Conservation (phyloP, 1,140 invertebrate genomes). For the Pomacea maculata region DNA sequence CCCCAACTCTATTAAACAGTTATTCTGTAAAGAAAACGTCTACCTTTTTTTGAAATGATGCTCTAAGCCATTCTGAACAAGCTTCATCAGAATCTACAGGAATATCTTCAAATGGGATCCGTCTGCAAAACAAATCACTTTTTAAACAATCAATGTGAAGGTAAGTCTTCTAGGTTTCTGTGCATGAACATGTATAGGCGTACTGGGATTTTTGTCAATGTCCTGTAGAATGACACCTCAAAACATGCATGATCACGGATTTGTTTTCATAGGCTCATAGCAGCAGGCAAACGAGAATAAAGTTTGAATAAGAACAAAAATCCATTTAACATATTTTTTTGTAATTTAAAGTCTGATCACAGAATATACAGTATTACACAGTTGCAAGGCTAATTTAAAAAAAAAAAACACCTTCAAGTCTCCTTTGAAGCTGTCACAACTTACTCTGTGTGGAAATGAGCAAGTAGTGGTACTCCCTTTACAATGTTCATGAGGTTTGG, state of each 20-base stretch:
- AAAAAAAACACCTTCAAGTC: not conserved
- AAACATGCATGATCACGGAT: no score
- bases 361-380: no score
- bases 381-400: not conserved
- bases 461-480: constrained; percentile 78
- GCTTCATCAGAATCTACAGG: constrained; percentile 80
- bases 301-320: no score
- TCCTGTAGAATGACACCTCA: no score
- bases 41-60: constrained; percentile 83
- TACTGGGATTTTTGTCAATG: no score
- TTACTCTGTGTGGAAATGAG: constrained; percentile 75
- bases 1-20: not conserved
- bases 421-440: constrained; percentile 8
- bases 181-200: no score
- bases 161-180: no score
- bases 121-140: constrained; percentile 61
- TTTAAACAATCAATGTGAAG: no score
- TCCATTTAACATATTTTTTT: no score
- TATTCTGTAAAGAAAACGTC: not conserved
- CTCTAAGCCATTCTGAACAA: constrained; percentile 82
- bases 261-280: no score
- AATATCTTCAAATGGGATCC: constrained; percentile 82
- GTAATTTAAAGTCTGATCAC: no score
- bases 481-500: constrained; percentile 85
- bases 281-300: no score